Evolutionary conservation across 2,888 invertebrate species (phyloP).

Genomic region (Atethmia centrago): DNA sequence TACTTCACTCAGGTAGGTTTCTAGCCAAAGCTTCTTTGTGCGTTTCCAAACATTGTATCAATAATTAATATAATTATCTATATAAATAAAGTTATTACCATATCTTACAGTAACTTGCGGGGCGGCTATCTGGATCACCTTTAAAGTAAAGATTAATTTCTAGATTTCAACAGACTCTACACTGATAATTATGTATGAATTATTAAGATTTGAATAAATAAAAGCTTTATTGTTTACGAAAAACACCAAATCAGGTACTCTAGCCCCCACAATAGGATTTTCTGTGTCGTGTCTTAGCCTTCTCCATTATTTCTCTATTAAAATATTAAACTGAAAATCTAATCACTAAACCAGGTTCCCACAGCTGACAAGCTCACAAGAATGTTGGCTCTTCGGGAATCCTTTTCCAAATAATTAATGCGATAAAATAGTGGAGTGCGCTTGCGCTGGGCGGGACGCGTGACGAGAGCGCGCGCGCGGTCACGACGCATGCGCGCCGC

Average conservation of each 20-base stretch:
- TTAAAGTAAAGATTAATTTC: no score
- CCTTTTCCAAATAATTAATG: slow-evolving; percentile 90
- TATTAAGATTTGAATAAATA: no score
- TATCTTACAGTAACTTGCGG: no score
- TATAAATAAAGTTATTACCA: no score
- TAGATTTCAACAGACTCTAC: no score
- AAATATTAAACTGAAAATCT: slow-evolving; percentile 40
- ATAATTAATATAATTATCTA: no score
- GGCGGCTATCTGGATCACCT: no score
- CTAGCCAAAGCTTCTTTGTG: no score
- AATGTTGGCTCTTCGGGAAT: slow-evolving; percentile 85
- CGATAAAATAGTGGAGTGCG: slow-evolving; percentile 89
- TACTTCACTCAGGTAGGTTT: not conserved
- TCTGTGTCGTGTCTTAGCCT: not conserved
- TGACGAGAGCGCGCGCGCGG: slow-evolving; percentile 88
- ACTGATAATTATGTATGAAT: no score
- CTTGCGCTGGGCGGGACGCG: slow-evolving; percentile 81
- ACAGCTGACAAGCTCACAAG: slow-evolving; percentile 81
- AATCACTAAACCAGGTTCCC: slow-evolving; percentile 72
- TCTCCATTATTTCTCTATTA: slow-evolving; percentile 16
- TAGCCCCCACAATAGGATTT: not conserved
- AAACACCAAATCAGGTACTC: no score
- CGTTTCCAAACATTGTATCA: no score
- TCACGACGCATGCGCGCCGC: slow-evolving; percentile 87
- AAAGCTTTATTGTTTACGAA: no score